Conservation (phyloP, 2,888 invertebrate species). For the Peribatodes rhomboidaria region DNA sequence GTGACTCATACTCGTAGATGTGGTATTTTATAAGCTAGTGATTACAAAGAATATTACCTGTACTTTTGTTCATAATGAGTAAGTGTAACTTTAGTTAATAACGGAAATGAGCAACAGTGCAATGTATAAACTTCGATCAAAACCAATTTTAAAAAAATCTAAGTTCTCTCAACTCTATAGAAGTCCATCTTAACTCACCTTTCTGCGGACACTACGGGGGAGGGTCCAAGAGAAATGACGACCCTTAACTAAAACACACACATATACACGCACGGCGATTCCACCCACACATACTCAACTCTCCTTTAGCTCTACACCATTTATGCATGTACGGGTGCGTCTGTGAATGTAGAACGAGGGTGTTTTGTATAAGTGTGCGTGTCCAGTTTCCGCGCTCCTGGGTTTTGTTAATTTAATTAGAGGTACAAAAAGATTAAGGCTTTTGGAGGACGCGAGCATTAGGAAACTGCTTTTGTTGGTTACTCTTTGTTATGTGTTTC, state of each 20-base stretch:
- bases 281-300: conserved; percentile 63
- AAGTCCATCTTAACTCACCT: conserved; percentile 82
- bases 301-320: conserved; percentile 58
- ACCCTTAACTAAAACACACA: conserved; percentile 87
- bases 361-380: conserved; percentile 67
- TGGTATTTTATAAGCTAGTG: too few relatives aligned
- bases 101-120: too few relatives aligned
- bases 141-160: background rate
- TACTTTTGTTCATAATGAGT: too few relatives aligned
- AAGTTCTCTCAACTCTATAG: conserved; percentile 63
- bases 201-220: conserved; percentile 86
- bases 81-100: too few relatives aligned
- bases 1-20: too few relatives aligned
- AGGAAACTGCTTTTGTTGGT: conserved; percentile 79
- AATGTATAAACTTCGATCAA: background rate
- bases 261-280: conserved; percentile 74
- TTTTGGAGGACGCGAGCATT: conserved; percentile 80
- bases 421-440: conserved; percentile 86
- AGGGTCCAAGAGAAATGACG: conserved; percentile 87
- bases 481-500: conserved; percentile 52
- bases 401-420: conserved; percentile 87
- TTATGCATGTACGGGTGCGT: conserved; percentile 56
- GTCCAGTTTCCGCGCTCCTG: conserved; percentile 85
- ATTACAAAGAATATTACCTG: too few relatives aligned
- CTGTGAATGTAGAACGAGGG: conserved; percentile 56